A percentile compares a stretch with the other conserved stretches of the same genome.
Evolutionary conservation across 2,797 vertebrate genomes (phyloP).

Genomic region (Chaenodraco wilsoni): DNA sequence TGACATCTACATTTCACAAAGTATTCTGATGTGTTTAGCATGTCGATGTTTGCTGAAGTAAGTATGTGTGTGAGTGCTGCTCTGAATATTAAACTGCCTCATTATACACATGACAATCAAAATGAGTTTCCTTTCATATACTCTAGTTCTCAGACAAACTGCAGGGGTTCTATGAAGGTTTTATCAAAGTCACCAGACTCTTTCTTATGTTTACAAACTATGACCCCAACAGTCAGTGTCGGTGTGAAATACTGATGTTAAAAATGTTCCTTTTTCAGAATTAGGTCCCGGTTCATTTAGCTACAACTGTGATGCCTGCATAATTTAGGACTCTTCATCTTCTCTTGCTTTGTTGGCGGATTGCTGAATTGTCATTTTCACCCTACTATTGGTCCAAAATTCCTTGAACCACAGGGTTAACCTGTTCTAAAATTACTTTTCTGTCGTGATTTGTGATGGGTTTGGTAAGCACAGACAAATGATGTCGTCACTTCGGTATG

Average conservation of each 20-base stretch:
- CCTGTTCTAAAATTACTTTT: background rate
- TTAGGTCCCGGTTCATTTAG: background rate
- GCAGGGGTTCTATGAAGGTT: background rate
- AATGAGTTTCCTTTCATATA: background rate
- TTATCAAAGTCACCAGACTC: background rate
- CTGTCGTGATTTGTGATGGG: background rate
- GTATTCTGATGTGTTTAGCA: slow-evolving; percentile 35
- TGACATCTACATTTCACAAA: slow-evolving; percentile 35
- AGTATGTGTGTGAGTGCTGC: background rate
- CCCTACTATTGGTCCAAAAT: too few species aligned
- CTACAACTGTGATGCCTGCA: too few species aligned
- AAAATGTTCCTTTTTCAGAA: slow-evolving; percentile 10
- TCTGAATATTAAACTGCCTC: slow-evolving; percentile 10
- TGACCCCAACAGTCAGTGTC: background rate
- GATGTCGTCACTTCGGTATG: background rate
- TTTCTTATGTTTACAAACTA: background rate
- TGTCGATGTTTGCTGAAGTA: slow-evolving; percentile 22
- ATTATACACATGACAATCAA: background rate
- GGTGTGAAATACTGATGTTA: background rate
- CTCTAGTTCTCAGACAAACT: slow-evolving; percentile 5
- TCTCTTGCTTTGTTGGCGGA: background rate
- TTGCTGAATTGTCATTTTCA: background rate
- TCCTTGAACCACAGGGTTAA: background rate
- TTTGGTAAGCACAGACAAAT: background rate
- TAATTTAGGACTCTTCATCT: background rate